A percentile compares a stretch with the other conserved stretches of the same genome.
Conservation (phyloP, 2,888 invertebrate species). For the Abrostola triplasia region DNA sequence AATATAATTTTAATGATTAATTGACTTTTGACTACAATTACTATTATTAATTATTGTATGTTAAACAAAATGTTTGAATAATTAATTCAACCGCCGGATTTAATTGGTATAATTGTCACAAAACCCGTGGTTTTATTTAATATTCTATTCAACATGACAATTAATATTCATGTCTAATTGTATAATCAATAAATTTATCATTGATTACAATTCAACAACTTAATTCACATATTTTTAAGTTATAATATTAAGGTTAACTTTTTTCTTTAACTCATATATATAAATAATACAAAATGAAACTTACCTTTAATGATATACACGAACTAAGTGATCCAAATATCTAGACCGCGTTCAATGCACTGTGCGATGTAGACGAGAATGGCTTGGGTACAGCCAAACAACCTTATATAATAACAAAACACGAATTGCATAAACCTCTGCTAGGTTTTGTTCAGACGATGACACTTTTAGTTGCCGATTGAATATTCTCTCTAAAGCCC, state of each 20-base stretch:
- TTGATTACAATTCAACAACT: background rate
- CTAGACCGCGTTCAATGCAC: slow-evolving; percentile 80
- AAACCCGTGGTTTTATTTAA: too few species aligned
- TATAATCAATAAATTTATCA: too few species aligned
- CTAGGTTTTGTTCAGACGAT: slow-evolving; percentile 46
- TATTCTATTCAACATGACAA: too few species aligned
- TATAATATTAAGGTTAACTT: too few species aligned
- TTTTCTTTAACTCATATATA: background rate
- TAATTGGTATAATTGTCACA: too few species aligned
- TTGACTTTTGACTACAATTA: too few species aligned
- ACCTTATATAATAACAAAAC: slow-evolving; percentile 87
- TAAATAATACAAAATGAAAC: slow-evolving; percentile 42
- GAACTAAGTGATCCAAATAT: slow-evolving; percentile 53
- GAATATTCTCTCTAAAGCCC: background rate
- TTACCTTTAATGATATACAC: slow-evolving; percentile 64
- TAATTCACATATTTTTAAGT: too few species aligned
- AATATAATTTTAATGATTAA: too few species aligned
- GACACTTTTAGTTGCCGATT: slow-evolving; percentile 18
- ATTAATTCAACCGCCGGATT: too few species aligned
- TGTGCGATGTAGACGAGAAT: slow-evolving; percentile 76
- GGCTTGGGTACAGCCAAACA: slow-evolving; percentile 70
- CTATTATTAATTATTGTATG: too few species aligned
- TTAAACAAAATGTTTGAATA: background rate
- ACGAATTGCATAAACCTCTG: slow-evolving; percentile 86
- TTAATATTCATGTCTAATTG: too few species aligned